phyloP scores from a whole-genome alignment of 2,797 vertebrate species.

The Tenualosa thibaudeaui region DNA sequence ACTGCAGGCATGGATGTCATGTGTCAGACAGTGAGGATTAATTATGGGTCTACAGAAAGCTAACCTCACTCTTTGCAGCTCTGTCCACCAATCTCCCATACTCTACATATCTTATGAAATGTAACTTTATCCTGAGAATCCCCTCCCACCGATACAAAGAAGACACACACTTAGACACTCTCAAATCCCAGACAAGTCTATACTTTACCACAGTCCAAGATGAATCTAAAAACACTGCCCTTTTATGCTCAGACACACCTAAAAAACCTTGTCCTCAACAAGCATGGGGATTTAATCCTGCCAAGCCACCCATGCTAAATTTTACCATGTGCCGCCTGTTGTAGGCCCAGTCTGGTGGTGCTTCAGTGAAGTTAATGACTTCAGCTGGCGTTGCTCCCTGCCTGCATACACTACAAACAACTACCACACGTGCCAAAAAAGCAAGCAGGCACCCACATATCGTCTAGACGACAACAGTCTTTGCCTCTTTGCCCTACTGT shows the following conservation, averaged over 20 bases:
- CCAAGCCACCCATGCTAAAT: constrained; percentile 8
- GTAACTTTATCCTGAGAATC: constrained; percentile 1
- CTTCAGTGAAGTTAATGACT: neutral
- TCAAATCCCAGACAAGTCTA: constrained; percentile 8
- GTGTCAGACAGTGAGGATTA: neutral
- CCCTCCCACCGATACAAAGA: neutral
- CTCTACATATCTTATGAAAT: neutral
- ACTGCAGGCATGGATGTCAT: neutral
- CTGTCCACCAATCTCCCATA: neutral
- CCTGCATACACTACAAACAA: neutral
- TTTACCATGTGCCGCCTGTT: neutral
- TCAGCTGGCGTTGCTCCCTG: neutral
- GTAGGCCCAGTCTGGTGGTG: neutral
- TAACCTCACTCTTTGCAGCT: neutral
- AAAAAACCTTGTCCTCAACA: neutral
- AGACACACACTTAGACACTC: neutral
- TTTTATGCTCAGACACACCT: neutral
- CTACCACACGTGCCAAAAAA: neutral
- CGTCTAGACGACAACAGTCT: neutral
- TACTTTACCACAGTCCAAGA: constrained; percentile 9
- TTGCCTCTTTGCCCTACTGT: neutral
- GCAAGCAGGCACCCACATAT: neutral
- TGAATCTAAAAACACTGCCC: neutral
- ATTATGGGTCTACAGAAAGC: neutral
- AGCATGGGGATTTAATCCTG: neutral